Conservation (phyloP, 1,140 invertebrate genomes). For the Lethrus apterus region DNA sequence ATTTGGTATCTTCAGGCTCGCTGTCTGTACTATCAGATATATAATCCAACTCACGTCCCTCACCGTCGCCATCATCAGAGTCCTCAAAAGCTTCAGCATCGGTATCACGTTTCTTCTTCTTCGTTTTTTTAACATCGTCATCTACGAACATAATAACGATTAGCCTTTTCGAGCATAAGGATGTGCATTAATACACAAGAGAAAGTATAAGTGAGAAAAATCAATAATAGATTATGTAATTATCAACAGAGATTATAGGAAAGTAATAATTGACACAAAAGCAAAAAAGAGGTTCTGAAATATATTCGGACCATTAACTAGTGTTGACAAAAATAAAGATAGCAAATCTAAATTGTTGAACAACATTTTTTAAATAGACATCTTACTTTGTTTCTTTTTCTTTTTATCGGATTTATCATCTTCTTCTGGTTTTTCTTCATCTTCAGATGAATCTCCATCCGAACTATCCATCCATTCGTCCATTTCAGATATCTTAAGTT, state of each 20-base stretch:
- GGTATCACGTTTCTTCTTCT: slow-evolving; percentile 67
- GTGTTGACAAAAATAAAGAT: too few species aligned
- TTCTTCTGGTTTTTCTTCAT: slow-evolving; percentile 53
- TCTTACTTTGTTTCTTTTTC: slow-evolving; percentile 47
- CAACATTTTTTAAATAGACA: too few species aligned
- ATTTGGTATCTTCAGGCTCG: slow-evolving; percentile 58
- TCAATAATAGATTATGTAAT: too few species aligned
- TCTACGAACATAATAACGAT: too few species aligned
- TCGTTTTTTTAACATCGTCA: slow-evolving; percentile 49
- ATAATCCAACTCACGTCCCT: slow-evolving; percentile 84
- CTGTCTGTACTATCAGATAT: slow-evolving; percentile 79
- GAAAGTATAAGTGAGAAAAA: too few species aligned
- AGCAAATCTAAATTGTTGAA: too few species aligned
- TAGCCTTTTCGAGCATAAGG: too few species aligned
- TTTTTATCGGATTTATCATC: slow-evolving; percentile 60
- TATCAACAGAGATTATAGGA: neutral
- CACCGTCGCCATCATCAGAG: slow-evolving; percentile 93
- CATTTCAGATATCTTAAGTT: slow-evolving; percentile 86
- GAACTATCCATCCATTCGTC: slow-evolving; percentile 85
- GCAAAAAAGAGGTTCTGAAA: too few species aligned
- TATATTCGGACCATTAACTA: too few species aligned
- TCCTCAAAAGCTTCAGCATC: slow-evolving; percentile 89
- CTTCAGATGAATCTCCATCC: slow-evolving; percentile 63
- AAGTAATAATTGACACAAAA: neutral
- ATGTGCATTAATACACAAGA: too few species aligned